These are phyloP conservation scores for Hylaea fasciaria DNA, from an alignment of 2,888 invertebrate genomes.

Conservation along the genomic window DNA sequence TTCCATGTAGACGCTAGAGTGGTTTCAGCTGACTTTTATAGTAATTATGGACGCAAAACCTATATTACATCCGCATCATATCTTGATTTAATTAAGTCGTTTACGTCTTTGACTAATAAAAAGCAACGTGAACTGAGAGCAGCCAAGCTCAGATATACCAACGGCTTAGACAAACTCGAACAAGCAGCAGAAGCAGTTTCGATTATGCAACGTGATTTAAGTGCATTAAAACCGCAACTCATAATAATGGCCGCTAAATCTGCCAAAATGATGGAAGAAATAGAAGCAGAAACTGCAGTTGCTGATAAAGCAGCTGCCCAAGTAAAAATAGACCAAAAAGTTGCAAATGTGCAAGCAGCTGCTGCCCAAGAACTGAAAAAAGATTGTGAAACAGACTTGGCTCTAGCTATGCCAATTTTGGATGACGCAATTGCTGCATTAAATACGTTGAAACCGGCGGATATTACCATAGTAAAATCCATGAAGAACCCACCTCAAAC, in stretches of 20 bases:
- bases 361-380: conserved; percentile 92
- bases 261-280: conserved; percentile 89
- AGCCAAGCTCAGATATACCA: conserved; percentile 90
- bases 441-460: conserved; percentile 93
- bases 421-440: conserved; percentile 91
- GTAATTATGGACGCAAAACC: conserved; percentile 88
- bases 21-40: conserved; percentile 86
- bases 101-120: conserved; percentile 88
- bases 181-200: conserved; percentile 91
- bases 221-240: conserved; percentile 89
- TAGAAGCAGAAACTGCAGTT: conserved; percentile 89
- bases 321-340: conserved; percentile 94
- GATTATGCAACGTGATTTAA: conserved; percentile 91
- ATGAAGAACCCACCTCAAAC: conserved; percentile 95
- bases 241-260: conserved; percentile 90
- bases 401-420: conserved; percentile 93
- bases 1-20: conserved; percentile 92
- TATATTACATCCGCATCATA: conserved; percentile 95
- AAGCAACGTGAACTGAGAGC: conserved; percentile 90
- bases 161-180: conserved; percentile 90
- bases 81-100: conserved; percentile 91
- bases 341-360: conserved; percentile 94
- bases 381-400: conserved; percentile 97
- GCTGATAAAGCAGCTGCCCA: conserved; percentile 92
- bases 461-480: conserved; percentile 93